Percentiles rank a stretch among this genome's conserved stretches.
Evolutionary conservation across 35 echinoderm and acorn worm species (phyloP).

Genomic region (Lytechinus variegatus): DNA sequence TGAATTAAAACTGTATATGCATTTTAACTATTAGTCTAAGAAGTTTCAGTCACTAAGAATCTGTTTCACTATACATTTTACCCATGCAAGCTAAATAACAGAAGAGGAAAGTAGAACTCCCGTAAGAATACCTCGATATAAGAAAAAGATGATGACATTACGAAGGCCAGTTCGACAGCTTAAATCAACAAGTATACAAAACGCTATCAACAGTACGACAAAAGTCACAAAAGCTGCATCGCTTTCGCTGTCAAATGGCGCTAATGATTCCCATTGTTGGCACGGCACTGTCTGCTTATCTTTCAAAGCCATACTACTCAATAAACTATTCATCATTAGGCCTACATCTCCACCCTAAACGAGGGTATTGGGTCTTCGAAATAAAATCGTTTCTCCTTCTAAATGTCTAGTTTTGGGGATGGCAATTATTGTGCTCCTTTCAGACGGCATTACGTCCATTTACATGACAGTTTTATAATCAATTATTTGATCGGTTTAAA

Average conservation of each 20-base stretch:
- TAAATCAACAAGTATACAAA: neutral
- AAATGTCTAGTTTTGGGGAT: neutral
- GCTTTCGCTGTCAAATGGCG: neutral
- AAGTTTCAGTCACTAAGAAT: no score
- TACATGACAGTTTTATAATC: slow-evolving; percentile 13
- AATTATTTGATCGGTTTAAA: neutral
- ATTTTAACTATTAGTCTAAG: no score
- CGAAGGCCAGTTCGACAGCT: neutral
- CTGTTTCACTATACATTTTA: no score
- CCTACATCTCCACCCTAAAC: neutral
- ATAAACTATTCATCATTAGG: neutral
- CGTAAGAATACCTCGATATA: neutral
- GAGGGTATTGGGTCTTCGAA: slow-evolving; percentile 16
- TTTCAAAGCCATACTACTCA: neutral
- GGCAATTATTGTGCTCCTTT: neutral
- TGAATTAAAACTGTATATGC: no score
- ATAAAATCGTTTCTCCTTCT: neutral
- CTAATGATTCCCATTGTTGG: neutral
- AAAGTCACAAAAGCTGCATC: neutral
- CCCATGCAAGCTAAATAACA: no score
- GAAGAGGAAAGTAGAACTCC: no score
- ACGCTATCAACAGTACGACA: neutral
- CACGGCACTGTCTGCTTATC: neutral
- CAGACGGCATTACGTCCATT: neutral
- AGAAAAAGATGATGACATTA: neutral